Base-by-base conservation (phyloP, 2,113 vertebrate genomes). In the Mesoclemmys tuberculata region DNA sequence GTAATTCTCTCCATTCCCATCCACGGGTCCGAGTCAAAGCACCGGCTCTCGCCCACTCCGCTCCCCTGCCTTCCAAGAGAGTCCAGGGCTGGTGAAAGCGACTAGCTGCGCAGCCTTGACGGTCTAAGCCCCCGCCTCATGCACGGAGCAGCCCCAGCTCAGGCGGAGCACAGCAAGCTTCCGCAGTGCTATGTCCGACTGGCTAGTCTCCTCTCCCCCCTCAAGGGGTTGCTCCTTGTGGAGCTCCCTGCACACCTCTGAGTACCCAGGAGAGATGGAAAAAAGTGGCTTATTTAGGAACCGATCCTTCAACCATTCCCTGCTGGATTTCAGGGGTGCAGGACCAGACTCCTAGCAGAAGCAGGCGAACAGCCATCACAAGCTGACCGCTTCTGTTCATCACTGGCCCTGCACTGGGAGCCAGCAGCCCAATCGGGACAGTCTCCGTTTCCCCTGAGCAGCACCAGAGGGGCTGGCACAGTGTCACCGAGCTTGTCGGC, bases 401-500 rank as follows among this genome's bases (percentile, higher is more conserved):
- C 44, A 6, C 71, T 24, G 13, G 21, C 10, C 10, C 21, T 9
- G 35, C 29, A 31, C 27, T 5, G 29, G 56, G 56, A 29, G 19
- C 71, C 38, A 75, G 71, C 3, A 41, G 71, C 71, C 31, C 22
- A 26, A 44, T 11, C 10, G 71, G 3, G 24, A 77, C 38, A 24
- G 41, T 22, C 24, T 44, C 19, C 3, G 21, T 41, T 21, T 12
- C 19, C 21, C 38, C n/a, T 24, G 24, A 24, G 24, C 54, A 55
- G 24, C 24, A 8, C 64, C 64, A 31, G 29, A 26, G 68, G 21
- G 68, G 5, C 22, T 22, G 38, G 38, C 22, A 41, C 22, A 26
- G 38, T 35, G 3, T 24, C 38, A 11, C 22, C 3, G 68, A 22
- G n/a, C 10, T 74, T 2, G 5, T 38, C 1, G 2, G 11, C 14